Percentiles rank a stretch among this genome's conserved stretches.
phyloP scores from a whole-genome alignment of 2,888 invertebrate genomes.

The Hypomecis punctinalis region DNA sequence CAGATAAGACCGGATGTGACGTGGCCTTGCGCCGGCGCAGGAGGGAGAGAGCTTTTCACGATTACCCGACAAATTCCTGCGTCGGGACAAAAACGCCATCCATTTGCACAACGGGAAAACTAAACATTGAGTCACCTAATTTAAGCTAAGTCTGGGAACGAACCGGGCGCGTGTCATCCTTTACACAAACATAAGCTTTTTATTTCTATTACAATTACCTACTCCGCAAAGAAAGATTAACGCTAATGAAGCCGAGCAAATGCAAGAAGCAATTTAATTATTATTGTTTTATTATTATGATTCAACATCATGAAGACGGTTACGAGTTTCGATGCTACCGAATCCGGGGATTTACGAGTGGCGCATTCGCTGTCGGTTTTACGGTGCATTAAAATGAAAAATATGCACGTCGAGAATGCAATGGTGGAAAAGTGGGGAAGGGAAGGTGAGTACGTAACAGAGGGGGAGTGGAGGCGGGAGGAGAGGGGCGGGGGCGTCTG shows the following conservation, averaged over 20 bases:
- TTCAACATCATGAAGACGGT: constrained; percentile 27
- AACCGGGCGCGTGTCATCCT: constrained; percentile 22
- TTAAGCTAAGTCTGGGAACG: constrained; percentile 33
- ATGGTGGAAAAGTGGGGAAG: constrained; percentile 59
- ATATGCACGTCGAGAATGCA: constrained; percentile 62
- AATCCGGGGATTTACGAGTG: constrained; percentile 45
- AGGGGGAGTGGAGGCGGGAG: constrained; percentile 58
- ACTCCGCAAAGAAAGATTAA: constrained; percentile 27
- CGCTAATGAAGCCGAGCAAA: constrained; percentile 27
- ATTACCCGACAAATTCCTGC: constrained; percentile 79
- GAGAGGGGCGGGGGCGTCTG: constrained; percentile 65
- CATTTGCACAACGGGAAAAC: constrained; percentile 54
- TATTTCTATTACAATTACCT: constrained; percentile 24
- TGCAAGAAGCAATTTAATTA: constrained; percentile 32
- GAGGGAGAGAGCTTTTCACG: constrained; percentile 78
- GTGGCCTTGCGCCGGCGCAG: constrained; percentile 68
- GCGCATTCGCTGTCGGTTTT: constrained; percentile 59
- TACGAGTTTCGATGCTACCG: constrained; percentile 39
- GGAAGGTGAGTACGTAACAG: constrained; percentile 44
- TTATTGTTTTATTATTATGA: constrained; percentile 33
- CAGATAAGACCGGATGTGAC: constrained; percentile 77
- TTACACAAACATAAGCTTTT: constrained; percentile 23
- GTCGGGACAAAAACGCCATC: constrained; percentile 59
- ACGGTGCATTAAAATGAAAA: constrained; percentile 64
- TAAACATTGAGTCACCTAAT: constrained; percentile 62